These are phyloP conservation scores for Cryptomyrus ogoouensis DNA, from an alignment of 2,113 vertebrate species.

Conservation along the genomic window DNA sequence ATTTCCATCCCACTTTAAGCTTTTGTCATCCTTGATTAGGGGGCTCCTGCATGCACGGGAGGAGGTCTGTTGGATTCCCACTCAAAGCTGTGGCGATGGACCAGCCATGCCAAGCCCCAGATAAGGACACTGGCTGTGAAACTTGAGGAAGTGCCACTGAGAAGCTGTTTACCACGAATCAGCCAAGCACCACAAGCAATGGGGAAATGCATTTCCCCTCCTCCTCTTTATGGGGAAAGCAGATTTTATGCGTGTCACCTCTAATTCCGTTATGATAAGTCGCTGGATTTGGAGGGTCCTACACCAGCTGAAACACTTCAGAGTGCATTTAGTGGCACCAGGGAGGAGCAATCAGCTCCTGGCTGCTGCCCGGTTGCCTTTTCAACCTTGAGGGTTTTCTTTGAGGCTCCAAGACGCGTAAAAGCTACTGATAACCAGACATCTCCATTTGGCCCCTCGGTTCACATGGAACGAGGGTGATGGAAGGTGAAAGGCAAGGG, in stretches of 20 bases:
- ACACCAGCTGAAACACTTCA: constrained; percentile 25
- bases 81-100: neutral
- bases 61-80: neutral
- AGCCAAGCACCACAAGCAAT: neutral
- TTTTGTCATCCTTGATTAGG: constrained; percentile 39
- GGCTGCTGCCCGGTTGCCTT: neutral
- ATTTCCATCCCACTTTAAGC: constrained; percentile 34
- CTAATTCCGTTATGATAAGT: neutral
- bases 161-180: neutral
- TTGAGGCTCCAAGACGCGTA: neutral
- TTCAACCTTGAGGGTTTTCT: neutral
- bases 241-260: neutral
- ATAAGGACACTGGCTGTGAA: neutral
- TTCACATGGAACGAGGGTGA: neutral
- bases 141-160: neutral
- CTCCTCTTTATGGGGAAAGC: neutral
- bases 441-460: neutral
- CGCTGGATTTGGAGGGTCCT: neutral
- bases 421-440: neutral
- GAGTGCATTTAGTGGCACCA: neutral
- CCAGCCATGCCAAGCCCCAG: neutral
- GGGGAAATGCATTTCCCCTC: neutral
- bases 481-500: neutral
- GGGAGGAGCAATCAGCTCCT: neutral
- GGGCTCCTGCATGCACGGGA: constrained; percentile 34